phyloP scores from a whole-genome alignment of 2,888 invertebrate genomes.

The Apodemia mormo region DNA sequence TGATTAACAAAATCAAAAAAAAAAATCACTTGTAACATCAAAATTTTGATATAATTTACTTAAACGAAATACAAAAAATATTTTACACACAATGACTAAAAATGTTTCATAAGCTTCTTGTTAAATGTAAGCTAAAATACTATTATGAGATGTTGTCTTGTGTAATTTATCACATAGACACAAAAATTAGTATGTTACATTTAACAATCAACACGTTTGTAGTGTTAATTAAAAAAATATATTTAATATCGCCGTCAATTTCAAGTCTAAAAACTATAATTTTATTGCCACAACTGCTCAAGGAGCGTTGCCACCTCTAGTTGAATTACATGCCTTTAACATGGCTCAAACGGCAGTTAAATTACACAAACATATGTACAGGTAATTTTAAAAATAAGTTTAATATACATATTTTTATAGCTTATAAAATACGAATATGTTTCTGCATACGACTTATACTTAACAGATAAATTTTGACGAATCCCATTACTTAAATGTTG shows the following conservation, averaged over 20 bases:
- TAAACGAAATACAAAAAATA: slow-evolving; percentile 25
- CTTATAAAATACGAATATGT: not conserved
- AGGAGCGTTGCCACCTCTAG: not conserved
- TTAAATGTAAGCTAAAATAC: slow-evolving; percentile 5
- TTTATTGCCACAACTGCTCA: slow-evolving; percentile 2
- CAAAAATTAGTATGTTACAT: slow-evolving; percentile 14
- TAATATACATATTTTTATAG: not conserved
- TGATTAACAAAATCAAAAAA: slow-evolving; percentile 23
- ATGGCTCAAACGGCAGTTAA: slow-evolving; percentile 1
- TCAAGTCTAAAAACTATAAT: not conserved
- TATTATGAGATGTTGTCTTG: slow-evolving; percentile 3
- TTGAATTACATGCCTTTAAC: not conserved
- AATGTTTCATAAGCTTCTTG: not conserved
- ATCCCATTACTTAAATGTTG: not conserved
- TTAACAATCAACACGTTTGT: not conserved
- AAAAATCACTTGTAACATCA: slow-evolving; percentile 24
- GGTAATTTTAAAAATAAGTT: not conserved
- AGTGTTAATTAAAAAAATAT: slow-evolving; percentile 11
- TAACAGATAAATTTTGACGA: not conserved
- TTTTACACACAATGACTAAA: slow-evolving; percentile 21
- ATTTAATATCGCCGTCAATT: slow-evolving; percentile 2
- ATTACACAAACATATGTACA: not conserved
- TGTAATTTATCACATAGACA: not conserved
- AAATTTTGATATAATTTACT: slow-evolving; percentile 29
- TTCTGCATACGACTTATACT: not conserved